Conservation (phyloP, 1,140 invertebrate species). For the Atta cephalotes region DNA sequence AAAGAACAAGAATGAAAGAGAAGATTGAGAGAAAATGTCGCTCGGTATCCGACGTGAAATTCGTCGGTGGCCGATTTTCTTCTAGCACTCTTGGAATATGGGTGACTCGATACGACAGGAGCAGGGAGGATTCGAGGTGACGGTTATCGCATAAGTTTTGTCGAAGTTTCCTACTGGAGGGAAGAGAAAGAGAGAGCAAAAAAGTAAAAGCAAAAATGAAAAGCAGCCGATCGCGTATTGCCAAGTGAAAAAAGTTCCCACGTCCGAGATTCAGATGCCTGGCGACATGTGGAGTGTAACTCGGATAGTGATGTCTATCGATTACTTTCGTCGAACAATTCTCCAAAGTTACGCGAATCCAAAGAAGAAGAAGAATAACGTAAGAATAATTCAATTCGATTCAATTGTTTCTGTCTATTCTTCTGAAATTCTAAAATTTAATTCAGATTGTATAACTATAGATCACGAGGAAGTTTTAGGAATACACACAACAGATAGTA, state of each 20-base stretch:
- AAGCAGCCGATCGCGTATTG: not conserved
- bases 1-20: not conserved
- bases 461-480: not conserved
- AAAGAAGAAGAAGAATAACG: too few species aligned
- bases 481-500: too few species aligned
- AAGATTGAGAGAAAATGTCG: not conserved
- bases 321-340: not conserved
- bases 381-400: too few species aligned
- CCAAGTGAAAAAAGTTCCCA: conserved; percentile 26
- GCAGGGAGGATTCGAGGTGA: conserved; percentile 17
- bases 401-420: not conserved
- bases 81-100: conserved; percentile 25
- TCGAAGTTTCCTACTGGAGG: not conserved
- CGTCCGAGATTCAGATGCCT: conserved; percentile 16
- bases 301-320: conserved; percentile 13
- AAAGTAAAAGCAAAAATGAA: not conserved
- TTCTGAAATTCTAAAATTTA: conserved; percentile 19
- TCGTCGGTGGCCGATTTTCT: conserved; percentile 35
- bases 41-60: conserved; percentile 6
- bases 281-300: conserved; percentile 16
- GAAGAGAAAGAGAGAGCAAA: not conserved
- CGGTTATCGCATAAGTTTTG: conserved; percentile 45
- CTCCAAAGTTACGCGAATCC: not conserved
- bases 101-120: conserved; percentile 50
- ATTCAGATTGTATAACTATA: not conserved